Evolutionary conservation across 2,113 vertebrate genomes (phyloP).

Genomic region (Oceanites oceanicus): DNA sequence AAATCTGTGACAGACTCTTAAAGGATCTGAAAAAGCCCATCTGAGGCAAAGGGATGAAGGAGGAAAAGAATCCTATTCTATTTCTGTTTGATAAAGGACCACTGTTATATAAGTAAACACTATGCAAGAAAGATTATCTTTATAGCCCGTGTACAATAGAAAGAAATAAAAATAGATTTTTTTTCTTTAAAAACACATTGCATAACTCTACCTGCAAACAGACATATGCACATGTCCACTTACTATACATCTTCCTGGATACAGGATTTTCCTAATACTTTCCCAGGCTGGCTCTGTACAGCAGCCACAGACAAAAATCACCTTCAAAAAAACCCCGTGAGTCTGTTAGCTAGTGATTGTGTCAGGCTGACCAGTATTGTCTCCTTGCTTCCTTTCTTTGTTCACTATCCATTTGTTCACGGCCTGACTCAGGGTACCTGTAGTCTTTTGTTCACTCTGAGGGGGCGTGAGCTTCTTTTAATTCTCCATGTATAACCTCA

Average conservation of each 20-base stretch:
- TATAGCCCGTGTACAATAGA: neutral
- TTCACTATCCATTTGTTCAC: neutral
- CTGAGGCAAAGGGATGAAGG: neutral
- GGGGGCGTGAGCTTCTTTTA: neutral
- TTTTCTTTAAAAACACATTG: neutral
- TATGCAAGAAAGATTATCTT: neutral
- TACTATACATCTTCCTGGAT: neutral
- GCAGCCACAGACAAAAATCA: neutral
- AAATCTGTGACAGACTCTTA: neutral
- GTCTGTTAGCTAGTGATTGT: neutral
- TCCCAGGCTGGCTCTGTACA: neutral
- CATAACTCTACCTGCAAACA: neutral
- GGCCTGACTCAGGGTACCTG: neutral
- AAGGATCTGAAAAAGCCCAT: neutral
- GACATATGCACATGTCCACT: neutral
- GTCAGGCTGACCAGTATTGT: neutral
- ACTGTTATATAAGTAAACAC: neutral
- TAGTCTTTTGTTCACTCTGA: neutral
- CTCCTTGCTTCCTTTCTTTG: neutral
- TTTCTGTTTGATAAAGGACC: neutral
- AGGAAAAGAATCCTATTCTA: neutral
- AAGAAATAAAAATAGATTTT: neutral
- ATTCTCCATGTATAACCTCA: neutral
- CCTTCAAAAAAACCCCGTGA: accelerated
- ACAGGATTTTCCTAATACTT: neutral